Evolutionary conservation across 37 sponge, comb jelly and placozoan species (phyloP), one percentile per base, ranked within the genome.

Genomic region (Aplysina aerophoba): DNA sequence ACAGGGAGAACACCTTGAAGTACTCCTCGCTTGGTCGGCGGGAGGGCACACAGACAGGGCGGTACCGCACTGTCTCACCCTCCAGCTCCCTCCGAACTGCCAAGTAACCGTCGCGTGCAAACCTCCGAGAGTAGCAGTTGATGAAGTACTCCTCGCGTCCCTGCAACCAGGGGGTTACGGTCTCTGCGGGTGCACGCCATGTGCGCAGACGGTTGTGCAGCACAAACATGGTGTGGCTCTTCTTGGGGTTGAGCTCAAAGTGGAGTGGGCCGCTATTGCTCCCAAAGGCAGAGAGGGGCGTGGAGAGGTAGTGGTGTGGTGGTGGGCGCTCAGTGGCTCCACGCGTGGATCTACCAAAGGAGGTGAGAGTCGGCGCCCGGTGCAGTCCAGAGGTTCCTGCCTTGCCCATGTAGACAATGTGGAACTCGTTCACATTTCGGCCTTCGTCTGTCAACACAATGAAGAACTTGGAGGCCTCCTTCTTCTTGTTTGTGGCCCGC

Each of bases 401-500:
- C 0, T 73, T 84, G 0, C 65, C 27, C 2, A 65, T 15, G 59
- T 80, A 77, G 21, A 40, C 75, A 33, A 91, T 91, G 34, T 60
- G 61, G 68, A 91, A 91, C 60, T 87, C 92, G 35, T 81, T 64
- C 15, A 67, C 62, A 15, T 86, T 80, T 16, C 81, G 56, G 4
- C 59, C 81, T 21, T 84, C 85, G 22, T 87, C 88, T 3, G 36
- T 83, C 19, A 87, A 66, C 25, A 81, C 55, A 30, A 91, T 24
- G 56, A 69, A 84, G 78, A 91, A 91, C 3, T 24, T 0, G 0
- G 92, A 87, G 11, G 92, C 84, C 20, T 83, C 56, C 17, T 79
- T 34, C n/a, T 60, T 58, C 14, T 69, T 24, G 5, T 20, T 50
- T 0, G 92, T 91, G 22, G 67, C 88, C 13, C 65, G 78, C n/a